phyloP scores from a whole-genome alignment of 2,888 invertebrate genomes.

The Aradus depressus region DNA sequence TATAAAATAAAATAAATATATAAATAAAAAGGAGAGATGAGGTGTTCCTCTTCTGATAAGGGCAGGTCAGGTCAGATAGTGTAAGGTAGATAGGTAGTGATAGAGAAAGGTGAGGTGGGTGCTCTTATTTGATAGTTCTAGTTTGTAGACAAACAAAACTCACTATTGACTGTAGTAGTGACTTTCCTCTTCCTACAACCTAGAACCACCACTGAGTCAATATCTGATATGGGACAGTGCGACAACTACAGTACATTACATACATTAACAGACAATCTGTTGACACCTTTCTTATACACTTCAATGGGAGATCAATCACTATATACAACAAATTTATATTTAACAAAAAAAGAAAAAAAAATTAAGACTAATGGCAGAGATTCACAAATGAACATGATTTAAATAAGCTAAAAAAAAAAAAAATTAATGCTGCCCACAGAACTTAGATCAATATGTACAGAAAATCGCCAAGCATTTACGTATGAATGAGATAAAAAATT shows the following conservation, averaged over 20 bases:
- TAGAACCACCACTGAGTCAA: conserved; percentile 18
- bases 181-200: conserved; percentile 20
- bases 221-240: conserved; percentile 14
- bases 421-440: neutral
- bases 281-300: too few relatives aligned
- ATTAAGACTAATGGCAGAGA: conserved; percentile 3
- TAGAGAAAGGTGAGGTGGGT: too few relatives aligned
- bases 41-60: too few relatives aligned
- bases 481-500: neutral
- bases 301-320: neutral
- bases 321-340: neutral
- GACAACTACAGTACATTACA: neutral
- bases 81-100: too few relatives aligned
- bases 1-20: too few relatives aligned
- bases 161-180: conserved; percentile 19
- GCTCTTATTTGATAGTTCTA: conserved; percentile 17
- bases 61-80: too few relatives aligned
- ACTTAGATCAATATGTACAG: too few relatives aligned
- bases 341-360: conserved; percentile 3
- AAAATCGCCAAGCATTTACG: neutral
- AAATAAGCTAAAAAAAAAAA: neutral
- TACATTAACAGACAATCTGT: neutral
- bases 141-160: conserved; percentile 20
- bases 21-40: too few relatives aligned
- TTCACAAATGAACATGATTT: neutral